Conservation (phyloP, 92 coral and sea anemone genomes). For the Nematostella vectensis region DNA sequence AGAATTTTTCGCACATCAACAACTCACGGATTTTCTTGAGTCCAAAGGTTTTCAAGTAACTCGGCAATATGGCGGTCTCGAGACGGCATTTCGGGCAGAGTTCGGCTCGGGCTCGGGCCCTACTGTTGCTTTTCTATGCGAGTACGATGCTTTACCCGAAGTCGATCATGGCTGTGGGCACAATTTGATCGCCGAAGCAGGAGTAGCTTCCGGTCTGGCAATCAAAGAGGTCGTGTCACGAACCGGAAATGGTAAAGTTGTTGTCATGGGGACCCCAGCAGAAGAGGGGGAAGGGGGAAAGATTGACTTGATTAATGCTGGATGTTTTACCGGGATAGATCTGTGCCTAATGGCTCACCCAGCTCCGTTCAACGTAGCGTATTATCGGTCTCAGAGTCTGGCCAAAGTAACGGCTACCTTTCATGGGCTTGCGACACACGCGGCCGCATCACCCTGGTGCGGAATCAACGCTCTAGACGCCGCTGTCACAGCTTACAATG, state of each 20-base stretch:
- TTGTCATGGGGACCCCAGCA: slow-evolving; percentile 88
- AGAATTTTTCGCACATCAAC: slow-evolving; percentile 58
- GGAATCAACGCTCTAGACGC: slow-evolving; percentile 86
- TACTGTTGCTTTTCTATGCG: slow-evolving; percentile 74
- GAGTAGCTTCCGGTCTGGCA: slow-evolving; percentile 29
- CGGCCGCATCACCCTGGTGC: slow-evolving; percentile 53
- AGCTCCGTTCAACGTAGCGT: slow-evolving; percentile 70
- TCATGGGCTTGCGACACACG: slow-evolving; percentile 65
- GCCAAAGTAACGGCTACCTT: slow-evolving; percentile 41
- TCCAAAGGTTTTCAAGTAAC: slow-evolving; percentile 55
- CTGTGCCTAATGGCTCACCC: slow-evolving; percentile 89
- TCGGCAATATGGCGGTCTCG: slow-evolving; percentile 31
- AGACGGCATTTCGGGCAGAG: slow-evolving; percentile 63
- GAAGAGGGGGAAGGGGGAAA: slow-evolving; percentile 92
- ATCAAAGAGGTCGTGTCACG: slow-evolving; percentile 18
- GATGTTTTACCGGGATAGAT: slow-evolving; percentile 71
- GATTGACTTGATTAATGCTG: slow-evolving; percentile 58
- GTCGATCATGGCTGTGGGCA: slow-evolving; percentile 96
- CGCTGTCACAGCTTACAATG: slow-evolving; percentile 82
- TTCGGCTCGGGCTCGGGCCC: slow-evolving; percentile 35
- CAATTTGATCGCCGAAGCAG: slow-evolving; percentile 85
- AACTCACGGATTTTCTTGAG: slow-evolving; percentile 47
- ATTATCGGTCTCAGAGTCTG: slow-evolving; percentile 50
- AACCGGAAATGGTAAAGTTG: slow-evolving; percentile 11
- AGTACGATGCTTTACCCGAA: slow-evolving; percentile 87